These are phyloP conservation scores for Choloepus didactylus DNA, from an alignment of 2,797 vertebrate species.

Conservation along the genomic window DNA sequence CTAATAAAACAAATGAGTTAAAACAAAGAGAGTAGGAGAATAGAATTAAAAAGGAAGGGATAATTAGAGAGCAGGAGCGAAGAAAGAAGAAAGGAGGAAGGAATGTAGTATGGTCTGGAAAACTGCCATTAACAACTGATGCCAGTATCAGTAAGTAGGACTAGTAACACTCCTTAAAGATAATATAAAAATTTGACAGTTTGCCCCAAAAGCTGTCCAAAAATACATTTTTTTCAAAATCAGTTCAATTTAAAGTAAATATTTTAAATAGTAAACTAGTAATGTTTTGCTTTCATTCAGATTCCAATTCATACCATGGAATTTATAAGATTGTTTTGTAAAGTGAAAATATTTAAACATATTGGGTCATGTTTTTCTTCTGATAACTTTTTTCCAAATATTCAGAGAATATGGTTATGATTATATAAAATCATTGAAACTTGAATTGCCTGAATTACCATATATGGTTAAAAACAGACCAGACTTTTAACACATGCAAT, in stretches of 20 bases:
- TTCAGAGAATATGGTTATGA: neutral
- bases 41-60: neutral
- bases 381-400: neutral
- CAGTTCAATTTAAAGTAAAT: neutral
- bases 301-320: neutral
- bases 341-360: neutral
- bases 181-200: no score
- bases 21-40: neutral
- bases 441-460: neutral
- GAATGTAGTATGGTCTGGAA: neutral
- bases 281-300: neutral
- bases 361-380: slow-evolving; percentile 15
- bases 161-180: neutral
- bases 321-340: slow-evolving; percentile 2
- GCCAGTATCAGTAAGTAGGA: neutral
- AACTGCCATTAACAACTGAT: neutral
- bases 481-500: slow-evolving; percentile 43
- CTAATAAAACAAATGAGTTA: neutral
- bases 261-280: neutral
- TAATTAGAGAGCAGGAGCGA: neutral
- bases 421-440: neutral
- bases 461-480: neutral
- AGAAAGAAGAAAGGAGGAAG: neutral
- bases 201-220: neutral
- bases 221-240: neutral